Evolutionary conservation across 2,113 vertebrate species (phyloP).

Genomic region (Lophotis ruficrista): DNA sequence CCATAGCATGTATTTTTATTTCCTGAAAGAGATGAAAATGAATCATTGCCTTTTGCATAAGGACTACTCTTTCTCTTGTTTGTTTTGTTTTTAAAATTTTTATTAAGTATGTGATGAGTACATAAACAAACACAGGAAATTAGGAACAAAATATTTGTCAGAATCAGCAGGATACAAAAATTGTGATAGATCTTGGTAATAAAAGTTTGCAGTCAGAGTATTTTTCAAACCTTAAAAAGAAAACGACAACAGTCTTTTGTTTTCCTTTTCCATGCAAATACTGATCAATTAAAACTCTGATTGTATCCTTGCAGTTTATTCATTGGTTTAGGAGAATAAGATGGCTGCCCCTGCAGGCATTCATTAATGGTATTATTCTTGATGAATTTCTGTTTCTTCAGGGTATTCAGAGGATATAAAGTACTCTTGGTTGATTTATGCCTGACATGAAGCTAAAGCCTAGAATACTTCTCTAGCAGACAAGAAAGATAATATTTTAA

Average conservation of each 20-base stretch:
- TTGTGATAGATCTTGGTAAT: slow-evolving; percentile 56
- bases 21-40: not conserved
- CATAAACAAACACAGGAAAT: not conserved
- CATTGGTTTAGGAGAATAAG: slow-evolving; percentile 76
- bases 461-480: slow-evolving; percentile 61
- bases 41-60: not conserved
- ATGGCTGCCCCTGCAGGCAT: slow-evolving; percentile 80
- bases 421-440: slow-evolving; percentile 81
- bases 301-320: slow-evolving; percentile 71
- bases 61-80: not conserved
- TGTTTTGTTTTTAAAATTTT: not conserved
- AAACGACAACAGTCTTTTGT: slow-evolving; percentile 59
- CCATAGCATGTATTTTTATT: not conserved
- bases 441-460: slow-evolving; percentile 73
- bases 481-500: slow-evolving; percentile 57
- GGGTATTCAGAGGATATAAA: slow-evolving; percentile 77
- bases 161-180: slow-evolving; percentile 2
- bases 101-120: not conserved
- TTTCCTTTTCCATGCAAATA: slow-evolving; percentile 51
- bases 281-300: slow-evolving; percentile 64
- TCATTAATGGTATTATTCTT: slow-evolving; percentile 79
- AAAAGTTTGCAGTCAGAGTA: slow-evolving; percentile 39
- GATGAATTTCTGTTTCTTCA: slow-evolving; percentile 80
- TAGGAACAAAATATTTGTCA: not conserved
- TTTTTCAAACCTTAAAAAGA: slow-evolving; percentile 74